Evolutionary conservation across 2,888 invertebrate species (phyloP).

Genomic region (Reticulitermes lucifugus): DNA sequence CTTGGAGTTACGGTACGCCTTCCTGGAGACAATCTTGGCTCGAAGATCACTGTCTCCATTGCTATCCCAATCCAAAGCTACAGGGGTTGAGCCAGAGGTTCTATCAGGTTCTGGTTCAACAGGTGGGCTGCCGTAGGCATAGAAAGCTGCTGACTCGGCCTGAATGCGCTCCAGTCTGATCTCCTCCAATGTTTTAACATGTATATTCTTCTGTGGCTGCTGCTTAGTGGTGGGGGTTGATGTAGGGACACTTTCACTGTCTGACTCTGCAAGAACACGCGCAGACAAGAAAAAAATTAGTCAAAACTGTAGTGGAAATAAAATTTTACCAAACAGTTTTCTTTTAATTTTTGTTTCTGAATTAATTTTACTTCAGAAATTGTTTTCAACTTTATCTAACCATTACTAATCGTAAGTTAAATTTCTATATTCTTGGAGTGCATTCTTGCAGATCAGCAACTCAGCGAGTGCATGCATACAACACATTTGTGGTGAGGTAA

Average conservation of each 20-base stretch:
- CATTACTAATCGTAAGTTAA: background rate
- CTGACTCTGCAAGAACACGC: conserved; percentile 82
- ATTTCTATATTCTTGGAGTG: conserved; percentile 50
- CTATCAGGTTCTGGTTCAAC: conserved; percentile 20
- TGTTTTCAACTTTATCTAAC: conserved; percentile 2
- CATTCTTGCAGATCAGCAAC: conserved; percentile 57
- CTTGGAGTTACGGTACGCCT: background rate
- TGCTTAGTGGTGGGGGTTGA: conserved; percentile 69
- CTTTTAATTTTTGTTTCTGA: conserved; percentile 35
- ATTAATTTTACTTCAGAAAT: conserved; percentile 27
- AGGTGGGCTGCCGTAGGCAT: conserved; percentile 66
- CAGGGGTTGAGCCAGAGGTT: background rate
- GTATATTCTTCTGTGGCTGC: conserved; percentile 63
- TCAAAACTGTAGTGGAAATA: conserved; percentile 42
- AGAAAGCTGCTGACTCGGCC: conserved; percentile 79
- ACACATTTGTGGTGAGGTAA: conserved; percentile 44
- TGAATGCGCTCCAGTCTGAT: conserved; percentile 77
- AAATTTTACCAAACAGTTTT: conserved; percentile 20
- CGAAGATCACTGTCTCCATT: conserved; percentile 22
- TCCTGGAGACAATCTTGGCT: conserved; percentile 13
- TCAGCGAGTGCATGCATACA: conserved; percentile 29
- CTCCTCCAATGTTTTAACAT: conserved; percentile 76
- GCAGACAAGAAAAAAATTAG: conserved; percentile 49
- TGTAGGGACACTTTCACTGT: conserved; percentile 78
- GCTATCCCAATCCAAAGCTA: background rate